Evolutionary conservation across 2,797 vertebrate species (phyloP).

Genomic region (Lagocephalus sceleratus): DNA sequence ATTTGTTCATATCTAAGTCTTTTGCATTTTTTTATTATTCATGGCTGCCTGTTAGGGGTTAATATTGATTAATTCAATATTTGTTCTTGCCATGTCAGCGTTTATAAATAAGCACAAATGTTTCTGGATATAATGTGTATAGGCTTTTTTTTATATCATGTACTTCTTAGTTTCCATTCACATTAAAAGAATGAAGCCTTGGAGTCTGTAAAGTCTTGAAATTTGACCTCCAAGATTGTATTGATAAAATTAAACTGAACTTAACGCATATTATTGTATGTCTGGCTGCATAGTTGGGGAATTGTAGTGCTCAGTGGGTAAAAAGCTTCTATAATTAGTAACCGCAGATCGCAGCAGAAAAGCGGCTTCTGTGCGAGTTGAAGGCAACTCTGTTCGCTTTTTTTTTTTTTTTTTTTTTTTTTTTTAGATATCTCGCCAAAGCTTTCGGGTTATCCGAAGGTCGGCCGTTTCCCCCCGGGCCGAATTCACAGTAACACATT

Average conservation of each 20-base stretch:
- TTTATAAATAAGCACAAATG: not conserved
- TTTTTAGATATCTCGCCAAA: slow-evolving; percentile 70
- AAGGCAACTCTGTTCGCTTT: slow-evolving; percentile 80
- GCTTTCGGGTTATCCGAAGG: slow-evolving; percentile 78
- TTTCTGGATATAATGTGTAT: too few relatives aligned
- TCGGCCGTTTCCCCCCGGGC: slow-evolving; percentile 64
- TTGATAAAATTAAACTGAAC: slow-evolving; percentile 51
- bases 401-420: too few relatives aligned
- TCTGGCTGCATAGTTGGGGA: slow-evolving; percentile 57
- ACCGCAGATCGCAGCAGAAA: slow-evolving; percentile 59
- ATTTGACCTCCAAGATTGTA: slow-evolving; percentile 27
- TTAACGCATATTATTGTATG: slow-evolving; percentile 71
- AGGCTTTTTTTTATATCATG: too few relatives aligned
- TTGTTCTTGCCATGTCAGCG: not conserved
- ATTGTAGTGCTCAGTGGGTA: slow-evolving; percentile 65
- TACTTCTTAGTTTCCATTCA: slow-evolving; percentile 1
- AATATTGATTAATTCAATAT: not conserved
- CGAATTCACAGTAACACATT: slow-evolving; percentile 65
- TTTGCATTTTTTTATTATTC: too few relatives aligned
- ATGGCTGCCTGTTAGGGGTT: too few relatives aligned
- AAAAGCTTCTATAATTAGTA: slow-evolving; percentile 78
- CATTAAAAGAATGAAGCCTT: not conserved
- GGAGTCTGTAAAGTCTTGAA: slow-evolving; percentile 18
- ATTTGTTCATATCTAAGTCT: too few relatives aligned
- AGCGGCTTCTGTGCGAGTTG: slow-evolving; percentile 70